These are phyloP conservation scores for Linnaemya tessellans DNA, from an alignment of 2,888 invertebrate genomes.

Conservation along the genomic window DNA sequence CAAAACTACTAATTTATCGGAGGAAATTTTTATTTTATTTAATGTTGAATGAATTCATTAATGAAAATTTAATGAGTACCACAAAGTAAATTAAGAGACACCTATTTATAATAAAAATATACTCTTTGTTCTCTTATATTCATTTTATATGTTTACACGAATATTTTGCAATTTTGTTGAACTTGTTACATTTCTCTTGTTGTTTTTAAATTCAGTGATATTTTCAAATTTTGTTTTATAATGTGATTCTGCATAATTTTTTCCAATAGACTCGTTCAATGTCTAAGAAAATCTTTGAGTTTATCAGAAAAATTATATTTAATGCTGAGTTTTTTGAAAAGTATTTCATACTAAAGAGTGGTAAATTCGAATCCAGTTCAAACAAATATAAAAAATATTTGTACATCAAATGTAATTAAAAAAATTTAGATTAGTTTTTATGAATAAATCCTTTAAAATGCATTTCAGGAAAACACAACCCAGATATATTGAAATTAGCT, in stretches of 20 bases:
- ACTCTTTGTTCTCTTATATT: constrained; percentile 42
- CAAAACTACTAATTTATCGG: constrained; percentile 58
- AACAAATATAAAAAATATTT: too few species aligned
- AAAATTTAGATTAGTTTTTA: too few species aligned
- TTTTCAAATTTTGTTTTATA: neutral
- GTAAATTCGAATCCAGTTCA: too few species aligned
- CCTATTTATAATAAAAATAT: neutral
- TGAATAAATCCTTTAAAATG: too few species aligned
- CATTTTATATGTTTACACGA: neutral
- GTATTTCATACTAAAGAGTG: too few species aligned
- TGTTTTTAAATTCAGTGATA: constrained; percentile 41
- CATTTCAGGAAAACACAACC: too few species aligned
- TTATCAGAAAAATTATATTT: neutral
- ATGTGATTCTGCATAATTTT: neutral
- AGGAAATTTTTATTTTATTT: constrained; percentile 45
- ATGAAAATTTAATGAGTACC: constrained; percentile 40
- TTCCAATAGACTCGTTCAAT: neutral
- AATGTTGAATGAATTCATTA: constrained; percentile 43
- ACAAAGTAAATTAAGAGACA: constrained; percentile 34
- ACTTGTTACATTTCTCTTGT: constrained; percentile 61
- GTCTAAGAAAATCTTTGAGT: neutral
- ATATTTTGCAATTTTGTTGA: constrained; percentile 38
- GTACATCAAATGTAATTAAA: too few species aligned
- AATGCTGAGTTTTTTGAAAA: neutral
- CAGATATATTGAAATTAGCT: too few species aligned